Conservation (phyloP, 1,140 invertebrate species). For the Vanessa tameamea region DNA sequence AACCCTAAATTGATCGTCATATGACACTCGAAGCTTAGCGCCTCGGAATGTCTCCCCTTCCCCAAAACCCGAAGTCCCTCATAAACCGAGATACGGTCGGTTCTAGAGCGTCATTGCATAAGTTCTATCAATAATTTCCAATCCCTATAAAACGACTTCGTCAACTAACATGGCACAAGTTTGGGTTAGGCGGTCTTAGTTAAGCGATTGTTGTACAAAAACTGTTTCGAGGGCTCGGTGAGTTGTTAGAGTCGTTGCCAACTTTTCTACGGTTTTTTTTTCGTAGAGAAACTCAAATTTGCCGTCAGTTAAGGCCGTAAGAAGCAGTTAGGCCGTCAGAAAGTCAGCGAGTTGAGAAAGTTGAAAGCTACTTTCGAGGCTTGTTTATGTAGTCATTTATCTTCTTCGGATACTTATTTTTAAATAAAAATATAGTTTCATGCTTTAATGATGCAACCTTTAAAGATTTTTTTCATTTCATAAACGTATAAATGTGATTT, state of each 20-base stretch:
- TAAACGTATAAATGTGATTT: too few species aligned
- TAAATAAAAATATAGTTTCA: background rate
- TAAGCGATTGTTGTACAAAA: constrained; percentile 27
- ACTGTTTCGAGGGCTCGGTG: constrained; percentile 22
- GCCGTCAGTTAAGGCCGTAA: constrained; percentile 23
- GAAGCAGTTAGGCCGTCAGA: constrained; percentile 26
- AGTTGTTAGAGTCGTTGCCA: constrained; percentile 26
- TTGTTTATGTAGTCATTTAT: constrained; percentile 27
- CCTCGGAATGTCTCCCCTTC: constrained; percentile 28
- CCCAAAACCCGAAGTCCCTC: constrained; percentile 9
- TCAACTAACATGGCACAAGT: constrained; percentile 22
- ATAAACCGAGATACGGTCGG: constrained; percentile 21
- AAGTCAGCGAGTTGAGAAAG: constrained; percentile 21
- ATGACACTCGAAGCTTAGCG: constrained; percentile 47
- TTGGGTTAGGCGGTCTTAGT: constrained; percentile 13
- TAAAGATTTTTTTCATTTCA: too few species aligned
- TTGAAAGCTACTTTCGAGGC: constrained; percentile 20
- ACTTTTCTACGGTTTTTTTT: constrained; percentile 22
- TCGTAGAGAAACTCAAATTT: constrained; percentile 19
- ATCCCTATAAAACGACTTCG: constrained; percentile 46
- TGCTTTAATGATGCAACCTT: background rate
- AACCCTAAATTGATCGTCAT: constrained; percentile 58
- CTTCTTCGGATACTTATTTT: constrained; percentile 15
- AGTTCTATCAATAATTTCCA: constrained; percentile 54
- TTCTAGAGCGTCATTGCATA: constrained; percentile 45